Conservation (phyloP, 64 coral and sea anemone genomes). For the Catalaphyllia jardinei region DNA sequence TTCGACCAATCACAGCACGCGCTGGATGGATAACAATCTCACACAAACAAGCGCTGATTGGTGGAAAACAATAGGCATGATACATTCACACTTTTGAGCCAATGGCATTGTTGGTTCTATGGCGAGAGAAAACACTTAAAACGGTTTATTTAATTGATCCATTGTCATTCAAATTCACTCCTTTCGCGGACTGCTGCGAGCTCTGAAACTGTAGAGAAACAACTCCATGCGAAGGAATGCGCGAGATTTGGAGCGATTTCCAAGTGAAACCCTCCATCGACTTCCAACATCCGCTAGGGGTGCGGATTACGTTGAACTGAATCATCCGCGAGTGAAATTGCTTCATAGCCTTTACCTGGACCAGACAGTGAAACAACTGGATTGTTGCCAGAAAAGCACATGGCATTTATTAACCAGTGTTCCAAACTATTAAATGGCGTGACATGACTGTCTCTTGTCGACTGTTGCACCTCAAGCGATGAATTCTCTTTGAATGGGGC, state of each 20-base stretch:
- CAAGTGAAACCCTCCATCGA: not conserved
- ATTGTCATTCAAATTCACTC: constrained; percentile 92
- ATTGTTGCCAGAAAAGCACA: constrained; percentile 67
- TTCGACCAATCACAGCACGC: constrained; percentile 78
- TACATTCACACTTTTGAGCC: constrained; percentile 84
- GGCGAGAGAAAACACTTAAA: constrained; percentile 93
- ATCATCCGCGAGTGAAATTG: not conserved
- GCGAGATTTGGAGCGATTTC: not conserved
- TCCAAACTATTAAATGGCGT: constrained; percentile 9
- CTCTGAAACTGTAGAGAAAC: not conserved
- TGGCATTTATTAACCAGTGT: constrained; percentile 60
- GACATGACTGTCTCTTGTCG: constrained; percentile 44
- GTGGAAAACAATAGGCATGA: constrained; percentile 77
- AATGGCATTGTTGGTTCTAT: constrained; percentile 92
- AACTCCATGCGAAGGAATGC: constrained; percentile 35
- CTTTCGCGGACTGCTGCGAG: constrained; percentile 39
- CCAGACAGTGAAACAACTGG: constrained; percentile 27
- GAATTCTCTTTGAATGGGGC: constrained; percentile 3
- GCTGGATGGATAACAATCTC: constrained; percentile 59
- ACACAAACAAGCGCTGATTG: constrained; percentile 97
- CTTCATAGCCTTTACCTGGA: constrained; percentile 24
- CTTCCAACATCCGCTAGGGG: not conserved
- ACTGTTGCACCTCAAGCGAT: not conserved
- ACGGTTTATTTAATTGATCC: constrained; percentile 99
- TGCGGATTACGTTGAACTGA: not conserved